Evolutionary conservation across 2,113 vertebrate genomes (phyloP), one percentile per base, ranked within the genome.

Genomic region (Oryzias melastigma): DNA sequence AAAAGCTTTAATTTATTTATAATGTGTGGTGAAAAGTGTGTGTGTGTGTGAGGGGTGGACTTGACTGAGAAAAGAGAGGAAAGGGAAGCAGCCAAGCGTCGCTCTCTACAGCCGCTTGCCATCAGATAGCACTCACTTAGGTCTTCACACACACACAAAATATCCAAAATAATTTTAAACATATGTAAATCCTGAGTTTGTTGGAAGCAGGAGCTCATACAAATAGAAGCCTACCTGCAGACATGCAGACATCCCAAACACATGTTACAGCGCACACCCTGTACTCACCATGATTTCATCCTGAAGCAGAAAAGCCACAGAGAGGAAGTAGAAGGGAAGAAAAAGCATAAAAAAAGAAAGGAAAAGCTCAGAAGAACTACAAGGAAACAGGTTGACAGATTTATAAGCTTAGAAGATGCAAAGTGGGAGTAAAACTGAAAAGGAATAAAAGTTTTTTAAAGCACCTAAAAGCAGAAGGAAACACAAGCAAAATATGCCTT

Each of bases 261-360:
- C n/a, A 69, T 53, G 42, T 63, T 7, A 27, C 52, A 44, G 18
- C n/a, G 4, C 58, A 47, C n/a, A 58, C 41, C 50, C 29, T 43
- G 56, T 63, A 92, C 91, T 92, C 70, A 92, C 91, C 91, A 92
- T 92, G 77, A 90, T 89, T 76, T 92, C 91, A 84, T 92, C 91
- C 89, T 92, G 66, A 25, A 68, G 66, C 43, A 78, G 68, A 70
- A 62, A 68, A 72, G 50, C 64, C 68, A 69, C 59, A 80, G 44
- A 63, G 50, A 58, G 25, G 59, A 64, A 14, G 52, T 61, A 7
- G 53, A 51, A 52, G 25, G 16, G 15, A 54, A 43, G 27, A 50
- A 45, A 43, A 51, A 56, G 8, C 65, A 65, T 19, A 76, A 25
- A 61, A 41, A 8, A 7, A n/a, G 4, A 46, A 43, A 80, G 46